Evolutionary conservation across 2,113 vertebrate genomes (phyloP), one percentile per base, ranked within the genome.

Genomic region (Rhea pennata): DNA sequence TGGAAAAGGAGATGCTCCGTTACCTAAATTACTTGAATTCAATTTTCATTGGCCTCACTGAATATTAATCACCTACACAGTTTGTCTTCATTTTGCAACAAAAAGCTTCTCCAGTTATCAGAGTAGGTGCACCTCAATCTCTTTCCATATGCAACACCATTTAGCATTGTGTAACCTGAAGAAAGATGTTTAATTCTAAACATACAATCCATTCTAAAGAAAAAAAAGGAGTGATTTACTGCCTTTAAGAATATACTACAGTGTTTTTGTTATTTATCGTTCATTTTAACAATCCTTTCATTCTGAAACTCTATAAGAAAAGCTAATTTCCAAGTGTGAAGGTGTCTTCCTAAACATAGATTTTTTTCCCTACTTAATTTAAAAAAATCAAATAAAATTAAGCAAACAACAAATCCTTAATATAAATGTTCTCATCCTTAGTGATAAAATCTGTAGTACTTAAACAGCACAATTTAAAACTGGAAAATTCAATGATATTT

Each of bases 1-100:
- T 88, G 81, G 80, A 92, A 91, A 92, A 90, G 84, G 2, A 81
- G 76, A 84, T 81, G 65, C 29, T 76, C 64, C 70, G n/a, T 75
- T 92, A 93, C 92, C 6, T 93, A 90, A 93, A 91, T 96, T 95
- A 84, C 48, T 71, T 78, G 61, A 91, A 95, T 91, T 84, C 75
- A 84, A 82, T 92, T 89, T 93, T 92, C 84, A 65, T 89, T 2
- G 0, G 36, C 24, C n/a, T 91, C 9, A 6, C 54, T 77, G 79
- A 94, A 74, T 95, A 84, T 88, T 96, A 88, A 93, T 95, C 64
- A 74, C 4, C 7, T 22, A 40, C 50, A 66, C 1, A 79, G 5
- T 70, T 92, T 86, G 11, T 80, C 69, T 81, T 84, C 83, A 61
- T 53, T 39, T 31, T 88, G 69, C 44, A 87, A 31, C 8, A 4